These are phyloP conservation scores for Acrocephalus kingi DNA, from an alignment of 2,113 vertebrate genomes.

Conservation along the genomic window DNA sequence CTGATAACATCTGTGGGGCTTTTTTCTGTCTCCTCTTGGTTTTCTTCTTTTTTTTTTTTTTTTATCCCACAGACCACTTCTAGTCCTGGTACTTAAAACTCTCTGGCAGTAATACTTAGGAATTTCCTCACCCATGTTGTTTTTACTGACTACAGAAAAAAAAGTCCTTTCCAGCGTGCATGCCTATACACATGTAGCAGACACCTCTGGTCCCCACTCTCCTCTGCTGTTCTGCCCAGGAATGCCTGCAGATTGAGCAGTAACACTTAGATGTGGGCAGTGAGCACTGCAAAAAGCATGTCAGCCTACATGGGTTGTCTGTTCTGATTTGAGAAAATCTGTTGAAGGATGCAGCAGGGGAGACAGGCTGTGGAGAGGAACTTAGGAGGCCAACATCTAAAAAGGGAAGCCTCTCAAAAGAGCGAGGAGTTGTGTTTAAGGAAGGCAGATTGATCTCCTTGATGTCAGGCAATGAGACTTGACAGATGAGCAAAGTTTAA, in stretches of 20 bases:
- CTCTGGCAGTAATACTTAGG: not conserved
- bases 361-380: slow-evolving; percentile 38
- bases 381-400: slow-evolving; percentile 18
- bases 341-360: slow-evolving; percentile 52
- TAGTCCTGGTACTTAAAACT: not conserved
- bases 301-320: slow-evolving; percentile 52
- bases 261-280: not conserved
- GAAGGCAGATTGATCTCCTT: slow-evolving; percentile 30
- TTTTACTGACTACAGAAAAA: not conserved
- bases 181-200: not conserved
- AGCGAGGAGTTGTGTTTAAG: slow-evolving; percentile 29
- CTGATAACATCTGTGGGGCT: accelerated
- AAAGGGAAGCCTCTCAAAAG: slow-evolving; percentile 23
- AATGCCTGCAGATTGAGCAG: not conserved
- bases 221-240: not conserved
- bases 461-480: slow-evolving; percentile 23
- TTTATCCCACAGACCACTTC: not conserved
- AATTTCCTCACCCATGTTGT: not conserved
- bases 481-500: slow-evolving; percentile 21
- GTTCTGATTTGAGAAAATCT: slow-evolving; percentile 46
- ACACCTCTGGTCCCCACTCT: not conserved
- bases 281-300: not conserved
- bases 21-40: not conserved
- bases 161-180: not conserved
- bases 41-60: not conserved